Conservation (phyloP, 2,113 vertebrate species). For the Martes martes region DNA sequence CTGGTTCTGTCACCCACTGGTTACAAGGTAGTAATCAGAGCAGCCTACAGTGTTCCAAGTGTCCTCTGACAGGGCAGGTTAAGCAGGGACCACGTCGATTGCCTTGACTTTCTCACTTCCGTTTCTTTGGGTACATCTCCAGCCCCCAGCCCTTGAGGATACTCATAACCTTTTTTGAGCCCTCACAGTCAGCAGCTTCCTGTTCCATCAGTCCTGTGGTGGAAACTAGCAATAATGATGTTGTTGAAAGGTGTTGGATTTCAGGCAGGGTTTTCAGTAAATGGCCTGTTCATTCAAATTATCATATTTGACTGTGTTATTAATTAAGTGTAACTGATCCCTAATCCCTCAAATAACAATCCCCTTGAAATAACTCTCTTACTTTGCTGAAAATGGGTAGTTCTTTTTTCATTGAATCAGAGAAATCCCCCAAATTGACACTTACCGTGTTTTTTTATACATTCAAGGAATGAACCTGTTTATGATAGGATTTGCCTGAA, state of each 20-base stretch:
- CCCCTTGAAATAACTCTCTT: not conserved
- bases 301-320: not conserved
- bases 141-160: not conserved
- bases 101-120: not conserved
- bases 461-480: not conserved
- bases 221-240: not conserved
- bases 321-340: not conserved
- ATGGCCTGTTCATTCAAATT: not conserved
- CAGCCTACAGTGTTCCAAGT: not conserved
- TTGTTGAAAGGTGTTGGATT: not conserved
- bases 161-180: not conserved
- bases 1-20: not conserved
- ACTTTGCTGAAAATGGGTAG: not conserved
- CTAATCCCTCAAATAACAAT: not conserved
- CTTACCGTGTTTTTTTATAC: not conserved
- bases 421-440: not conserved
- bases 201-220: not conserved
- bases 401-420: not conserved
- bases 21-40: not conserved
- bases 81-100: not conserved
- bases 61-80: not conserved
- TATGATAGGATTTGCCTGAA: not conserved
- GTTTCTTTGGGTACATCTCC: not conserved
- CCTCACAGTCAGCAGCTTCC: not conserved
- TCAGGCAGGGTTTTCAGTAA: not conserved